Conservation (phyloP, 2,888 invertebrate species). For the Campoplex nolae region DNA sequence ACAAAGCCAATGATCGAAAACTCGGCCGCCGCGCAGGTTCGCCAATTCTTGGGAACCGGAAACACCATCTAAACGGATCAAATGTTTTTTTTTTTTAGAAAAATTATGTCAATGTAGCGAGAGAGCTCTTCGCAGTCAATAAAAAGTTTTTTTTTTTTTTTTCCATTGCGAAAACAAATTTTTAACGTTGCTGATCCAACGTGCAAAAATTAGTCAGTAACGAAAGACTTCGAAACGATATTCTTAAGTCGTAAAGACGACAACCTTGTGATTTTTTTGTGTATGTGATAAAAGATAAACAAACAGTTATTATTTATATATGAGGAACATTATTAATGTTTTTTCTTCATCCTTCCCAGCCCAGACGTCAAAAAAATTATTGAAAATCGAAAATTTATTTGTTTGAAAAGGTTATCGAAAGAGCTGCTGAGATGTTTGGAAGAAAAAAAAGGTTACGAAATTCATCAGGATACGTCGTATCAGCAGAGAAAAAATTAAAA, state of each 20-base stretch:
- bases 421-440: no score
- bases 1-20: conserved; percentile 55
- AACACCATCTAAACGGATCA: conserved; percentile 48
- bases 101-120: neutral
- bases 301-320: conserved; percentile 34
- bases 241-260: neutral
- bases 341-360: neutral
- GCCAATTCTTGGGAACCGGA: conserved; percentile 47
- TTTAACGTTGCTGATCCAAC: neutral
- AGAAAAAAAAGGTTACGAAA: neutral
- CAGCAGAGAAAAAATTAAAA: no score
- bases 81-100: neutral
- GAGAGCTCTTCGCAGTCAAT: conserved; percentile 5
- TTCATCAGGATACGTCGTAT: neutral
- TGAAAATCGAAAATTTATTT: no score
- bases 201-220: neutral
- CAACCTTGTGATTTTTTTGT: conserved; percentile 38
- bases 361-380: neutral
- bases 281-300: conserved; percentile 37
- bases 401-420: no score
- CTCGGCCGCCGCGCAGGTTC: conserved; percentile 64
- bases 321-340: neutral
- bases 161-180: neutral
- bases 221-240: neutral
- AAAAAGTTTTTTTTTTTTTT: conserved; percentile 10